Conservation (phyloP, 2,797 vertebrate species). For the Nothura maculosa region DNA sequence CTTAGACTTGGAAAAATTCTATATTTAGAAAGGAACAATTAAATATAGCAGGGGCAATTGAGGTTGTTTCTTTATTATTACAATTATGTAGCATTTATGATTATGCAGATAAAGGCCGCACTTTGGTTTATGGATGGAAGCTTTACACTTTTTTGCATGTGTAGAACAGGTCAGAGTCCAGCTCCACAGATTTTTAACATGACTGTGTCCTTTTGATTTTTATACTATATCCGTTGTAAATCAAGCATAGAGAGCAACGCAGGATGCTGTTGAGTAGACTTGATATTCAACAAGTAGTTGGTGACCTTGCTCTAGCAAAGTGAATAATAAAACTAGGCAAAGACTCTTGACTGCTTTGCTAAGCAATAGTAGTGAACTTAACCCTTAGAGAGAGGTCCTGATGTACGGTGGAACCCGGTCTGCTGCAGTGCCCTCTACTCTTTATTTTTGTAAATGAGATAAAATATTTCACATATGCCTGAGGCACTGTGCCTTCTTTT, state of each 20-base stretch:
- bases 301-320: background rate
- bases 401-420: background rate
- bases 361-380: background rate
- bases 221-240: background rate
- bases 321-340: background rate
- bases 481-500: background rate
- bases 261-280: constrained; percentile 16
- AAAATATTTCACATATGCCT: background rate
- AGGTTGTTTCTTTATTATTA: background rate
- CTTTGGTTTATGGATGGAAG: constrained; percentile 3
- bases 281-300: background rate
- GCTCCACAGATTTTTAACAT: background rate
- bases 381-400: background rate
- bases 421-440: background rate
- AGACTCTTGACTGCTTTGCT: background rate
- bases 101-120: background rate
- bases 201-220: constrained; percentile 18
- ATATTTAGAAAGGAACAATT: constrained; percentile 42
- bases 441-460: background rate
- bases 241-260: background rate
- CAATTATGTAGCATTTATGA: background rate
- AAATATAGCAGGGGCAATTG: background rate
- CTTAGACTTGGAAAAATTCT: constrained; percentile 12
- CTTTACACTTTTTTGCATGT: background rate
- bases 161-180: background rate